Evolutionary conservation across 2,797 vertebrate species (phyloP).

Genomic region (Sciurus carolinensis): DNA sequence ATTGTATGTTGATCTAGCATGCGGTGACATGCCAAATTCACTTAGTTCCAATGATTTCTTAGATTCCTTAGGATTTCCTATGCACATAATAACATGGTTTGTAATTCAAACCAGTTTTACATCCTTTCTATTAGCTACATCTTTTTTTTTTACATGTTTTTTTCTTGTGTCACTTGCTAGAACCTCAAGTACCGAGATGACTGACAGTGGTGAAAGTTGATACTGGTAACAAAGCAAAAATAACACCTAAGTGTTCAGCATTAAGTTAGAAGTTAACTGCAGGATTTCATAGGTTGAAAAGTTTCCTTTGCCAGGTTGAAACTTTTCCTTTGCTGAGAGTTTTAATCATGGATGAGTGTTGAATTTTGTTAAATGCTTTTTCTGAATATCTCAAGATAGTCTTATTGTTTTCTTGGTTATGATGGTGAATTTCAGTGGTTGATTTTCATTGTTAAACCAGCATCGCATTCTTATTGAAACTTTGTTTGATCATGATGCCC

Average conservation of each 20-base stretch:
- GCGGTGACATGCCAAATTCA: neutral
- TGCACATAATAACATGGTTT: neutral
- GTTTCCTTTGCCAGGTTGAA: neutral
- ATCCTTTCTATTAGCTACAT: neutral
- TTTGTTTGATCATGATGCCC: neutral
- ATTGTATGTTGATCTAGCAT: neutral
- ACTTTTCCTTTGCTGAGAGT: neutral
- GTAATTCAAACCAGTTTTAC: neutral
- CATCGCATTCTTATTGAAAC: neutral
- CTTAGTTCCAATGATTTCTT: neutral
- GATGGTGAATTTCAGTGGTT: neutral
- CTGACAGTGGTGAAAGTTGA: neutral
- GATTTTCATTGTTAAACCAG: conserved; percentile 8
- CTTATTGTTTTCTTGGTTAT: neutral
- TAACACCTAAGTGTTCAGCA: neutral
- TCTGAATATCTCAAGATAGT: neutral
- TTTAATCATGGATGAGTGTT: neutral
- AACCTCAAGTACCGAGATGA: neutral
- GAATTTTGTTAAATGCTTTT: neutral
- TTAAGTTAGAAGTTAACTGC: neutral
- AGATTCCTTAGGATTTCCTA: neutral
- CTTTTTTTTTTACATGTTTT: neutral
- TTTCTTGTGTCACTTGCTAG: neutral
- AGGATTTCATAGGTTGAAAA: neutral
- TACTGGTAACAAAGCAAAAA: neutral